phyloP scores from a whole-genome alignment of 2,797 vertebrate genomes.

The Semotilus atromaculatus region DNA sequence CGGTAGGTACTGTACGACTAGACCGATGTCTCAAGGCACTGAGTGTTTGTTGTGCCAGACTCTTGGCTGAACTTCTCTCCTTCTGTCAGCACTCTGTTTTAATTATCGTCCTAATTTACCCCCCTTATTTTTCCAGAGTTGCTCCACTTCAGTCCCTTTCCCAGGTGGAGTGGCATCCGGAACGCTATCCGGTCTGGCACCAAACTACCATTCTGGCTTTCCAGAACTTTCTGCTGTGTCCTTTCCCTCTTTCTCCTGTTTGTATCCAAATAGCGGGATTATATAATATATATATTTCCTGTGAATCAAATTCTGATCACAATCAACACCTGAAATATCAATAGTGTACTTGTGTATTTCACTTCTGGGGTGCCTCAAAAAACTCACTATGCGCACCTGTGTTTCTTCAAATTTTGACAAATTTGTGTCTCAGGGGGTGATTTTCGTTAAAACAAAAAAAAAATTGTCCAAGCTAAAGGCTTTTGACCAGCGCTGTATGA shows the following conservation, averaged over 20 bases:
- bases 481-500: background rate
- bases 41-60: conserved; percentile 53
- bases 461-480: background rate
- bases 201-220: conserved; percentile 31
- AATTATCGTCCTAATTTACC: conserved; percentile 60
- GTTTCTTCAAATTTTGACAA: background rate
- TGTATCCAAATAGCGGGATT: conserved; percentile 12
- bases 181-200: conserved; percentile 47
- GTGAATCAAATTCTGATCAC: background rate
- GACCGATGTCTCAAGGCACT: background rate
- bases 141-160: conserved; percentile 57
- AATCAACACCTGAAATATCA: background rate
- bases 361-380: background rate
- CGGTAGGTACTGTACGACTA: background rate
- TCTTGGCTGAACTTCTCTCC: conserved; percentile 53
- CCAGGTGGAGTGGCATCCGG: conserved; percentile 51
- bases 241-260: conserved; percentile 31
- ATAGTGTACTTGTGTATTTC: background rate
- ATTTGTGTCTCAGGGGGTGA: background rate
- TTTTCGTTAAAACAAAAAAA: background rate
- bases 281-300: background rate
- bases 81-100: conserved; percentile 60
- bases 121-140: conserved; percentile 52
- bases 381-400: conserved; percentile 3
- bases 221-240: conserved; percentile 37